Evolutionary conservation across 2,113 vertebrate genomes (phyloP), one percentile per base, ranked within the genome.

Genomic region (Coryphaenoides rupestris): DNA sequence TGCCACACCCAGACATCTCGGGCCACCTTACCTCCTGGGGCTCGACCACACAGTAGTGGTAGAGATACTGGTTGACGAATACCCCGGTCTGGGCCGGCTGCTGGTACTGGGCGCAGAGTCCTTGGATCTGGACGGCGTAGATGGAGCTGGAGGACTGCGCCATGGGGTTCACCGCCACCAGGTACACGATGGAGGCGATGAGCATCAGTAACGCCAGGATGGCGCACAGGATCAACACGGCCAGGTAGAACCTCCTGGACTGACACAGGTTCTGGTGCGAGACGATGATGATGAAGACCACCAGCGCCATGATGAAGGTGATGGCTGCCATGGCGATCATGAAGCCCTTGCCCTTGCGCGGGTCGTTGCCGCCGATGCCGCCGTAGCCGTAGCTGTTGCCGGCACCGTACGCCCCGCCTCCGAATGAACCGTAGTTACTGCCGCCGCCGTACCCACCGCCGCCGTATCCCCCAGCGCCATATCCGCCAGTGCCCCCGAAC

Each of bases 21-120:
- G 47, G n/a, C 5, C n/a, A 9, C 9, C 83, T 77, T 81, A 94
- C 95, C 94, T 96, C 95, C 45, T 96, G 94, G 0, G 94, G 93
- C 67, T 96, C 95, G 76, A 96, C 91, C 26, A 96, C 93, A 53
- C 95, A 96, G 84, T 94, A 96, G 81, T 95, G 93, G 84, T 96
- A 96, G 14, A 96, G 86, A 72, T 95, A 96, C 19, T 95, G 93
- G 70, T 95, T 95, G 72, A 91, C 40, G 1, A 92, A 86, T 21
- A 86, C 0, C 1, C 84, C 88, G 0, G 75, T 1, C 0, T 1
- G 0, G 65, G 84, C 79, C 1, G 90, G 69, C 0, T 74, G 19
- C 19, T 93, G 91, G 70, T 84, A 96, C 72, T 90, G 92, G 26
- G 87, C 88, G 55, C 95, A 96, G 33, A 96, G 65, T 2, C 79